Evolutionary conservation across 2,888 invertebrate species (phyloP), one percentile per base, ranked within the genome.

Genomic region (Scaptomyza cyrtandrae): DNA sequence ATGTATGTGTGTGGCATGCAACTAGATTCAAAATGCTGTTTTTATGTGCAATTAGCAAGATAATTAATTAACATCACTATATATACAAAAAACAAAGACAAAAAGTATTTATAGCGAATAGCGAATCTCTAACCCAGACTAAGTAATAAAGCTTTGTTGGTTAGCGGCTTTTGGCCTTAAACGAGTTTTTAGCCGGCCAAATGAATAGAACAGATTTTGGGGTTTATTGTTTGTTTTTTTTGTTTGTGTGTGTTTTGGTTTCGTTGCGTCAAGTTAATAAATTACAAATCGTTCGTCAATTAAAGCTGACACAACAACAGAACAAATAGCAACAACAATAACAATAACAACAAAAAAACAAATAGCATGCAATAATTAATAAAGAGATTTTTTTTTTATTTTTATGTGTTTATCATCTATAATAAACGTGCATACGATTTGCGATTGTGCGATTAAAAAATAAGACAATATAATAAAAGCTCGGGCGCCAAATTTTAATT

Each of bases 241-340:
- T 41, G 14, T 62, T 43, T 52, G 54, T 67, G n/a, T n/a, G n/a
- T n/a, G n/a, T 24, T 43, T 44, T 63, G 6, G 19, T 13, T 50
- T 27, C 29, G 11, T 62, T 67, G 60, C 19, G 46, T 24, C 46
- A 67, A 69, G 73, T 73, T 78, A 59, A 83, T 80, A 86, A 86
- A 73, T 83, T 66, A 68, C 70, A 68, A 76, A 81, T 80, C 76
- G 78, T 50, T 84, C 63, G 72, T 50, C 63, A 72, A 78, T 75
- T 73, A 73, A 73, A 62, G 49, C 24, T 10, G 44, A 1, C 53
- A 64, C 49, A 45, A 53, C 37, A 75, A 67, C 48, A 64, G 55
- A 65, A 60, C 44, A 68, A 65, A 54, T 45, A 74, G 49, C 31
- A 45, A 67, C 33, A 53, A 65, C 35, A 59, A 53, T 43, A 64